Evolutionary conservation across 2,797 vertebrate genomes (phyloP).

Genomic region (Ctenopoma kingsleyae): DNA sequence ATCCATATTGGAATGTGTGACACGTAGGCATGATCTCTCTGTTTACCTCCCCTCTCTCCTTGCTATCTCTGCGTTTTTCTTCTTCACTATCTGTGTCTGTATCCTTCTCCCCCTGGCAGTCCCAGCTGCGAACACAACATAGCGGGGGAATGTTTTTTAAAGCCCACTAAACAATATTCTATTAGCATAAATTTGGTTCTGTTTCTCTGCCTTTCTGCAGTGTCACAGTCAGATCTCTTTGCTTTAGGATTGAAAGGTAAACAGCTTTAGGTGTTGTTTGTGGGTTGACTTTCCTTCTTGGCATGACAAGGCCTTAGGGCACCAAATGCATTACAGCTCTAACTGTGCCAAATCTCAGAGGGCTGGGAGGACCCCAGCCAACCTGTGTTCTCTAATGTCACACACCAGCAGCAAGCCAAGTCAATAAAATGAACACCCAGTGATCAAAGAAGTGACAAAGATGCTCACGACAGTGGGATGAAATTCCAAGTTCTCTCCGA

Average conservation of each 20-base stretch:
- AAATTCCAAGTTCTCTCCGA: conserved; percentile 63
- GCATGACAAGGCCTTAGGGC: conserved; percentile 78
- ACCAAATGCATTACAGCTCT: conserved; percentile 71
- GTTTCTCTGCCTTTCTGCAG: conserved; percentile 67
- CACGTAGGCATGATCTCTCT: conserved; percentile 81
- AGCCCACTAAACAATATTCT: conserved; percentile 83
- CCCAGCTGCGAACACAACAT: conserved; percentile 72
- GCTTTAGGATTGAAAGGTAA: conserved; percentile 80
- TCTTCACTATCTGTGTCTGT: conserved; percentile 67
- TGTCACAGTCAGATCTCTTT: conserved; percentile 82
- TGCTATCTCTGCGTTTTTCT: conserved; percentile 62
- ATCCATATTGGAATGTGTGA: conserved; percentile 84
- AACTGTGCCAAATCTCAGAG: conserved; percentile 77
- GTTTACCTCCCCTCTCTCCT: conserved; percentile 69
- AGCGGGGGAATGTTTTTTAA: conserved; percentile 66
- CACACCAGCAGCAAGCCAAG: conserved; percentile 75
- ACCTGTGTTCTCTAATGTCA: conserved; percentile 79
- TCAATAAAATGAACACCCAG: conserved; percentile 79
- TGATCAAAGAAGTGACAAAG: conserved; percentile 81
- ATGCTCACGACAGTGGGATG: conserved; percentile 70
- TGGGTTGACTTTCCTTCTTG: conserved; percentile 74
- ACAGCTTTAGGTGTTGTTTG: conserved; percentile 79
- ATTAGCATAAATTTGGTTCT: conserved; percentile 85
- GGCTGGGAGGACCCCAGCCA: conserved; percentile 74
- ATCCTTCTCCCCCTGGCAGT: conserved; percentile 74